Evolutionary conservation across 2,797 vertebrate genomes (phyloP).

Genomic region (Semotilus atromaculatus): DNA sequence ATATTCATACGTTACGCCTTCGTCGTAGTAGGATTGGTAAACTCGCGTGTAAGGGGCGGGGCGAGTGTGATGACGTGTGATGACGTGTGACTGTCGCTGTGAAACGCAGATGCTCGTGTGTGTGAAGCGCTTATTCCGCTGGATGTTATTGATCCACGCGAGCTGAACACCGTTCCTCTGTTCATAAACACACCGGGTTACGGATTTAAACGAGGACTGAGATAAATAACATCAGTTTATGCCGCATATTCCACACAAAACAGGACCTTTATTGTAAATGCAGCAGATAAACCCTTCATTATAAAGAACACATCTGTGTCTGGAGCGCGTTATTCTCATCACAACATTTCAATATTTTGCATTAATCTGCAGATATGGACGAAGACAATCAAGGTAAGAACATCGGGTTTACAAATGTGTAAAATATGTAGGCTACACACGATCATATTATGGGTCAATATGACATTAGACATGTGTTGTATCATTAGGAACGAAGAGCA

Average conservation of each 20-base stretch:
- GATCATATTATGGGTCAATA: neutral
- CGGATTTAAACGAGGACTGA: slow-evolving; percentile 7
- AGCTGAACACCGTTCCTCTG: slow-evolving; percentile 4
- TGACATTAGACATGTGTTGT: neutral
- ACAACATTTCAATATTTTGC: slow-evolving; percentile 46
- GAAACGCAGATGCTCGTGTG: slow-evolving; percentile 56
- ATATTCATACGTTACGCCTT: slow-evolving; percentile 55
- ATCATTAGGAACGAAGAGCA: neutral
- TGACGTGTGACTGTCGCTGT: slow-evolving; percentile 62
- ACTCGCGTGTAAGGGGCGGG: slow-evolving; percentile 51
- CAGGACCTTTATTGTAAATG: slow-evolving; percentile 64
- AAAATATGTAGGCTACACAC: neutral
- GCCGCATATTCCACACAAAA: slow-evolving; percentile 57
- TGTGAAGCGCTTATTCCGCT: slow-evolving; percentile 21
- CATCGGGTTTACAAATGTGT: slow-evolving; percentile 2
- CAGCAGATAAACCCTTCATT: slow-evolving; percentile 61
- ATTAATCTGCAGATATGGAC: slow-evolving; percentile 70
- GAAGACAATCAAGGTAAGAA: slow-evolving; percentile 80
- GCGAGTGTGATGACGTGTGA: slow-evolving; percentile 60
- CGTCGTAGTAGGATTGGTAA: slow-evolving; percentile 60
- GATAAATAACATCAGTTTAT: slow-evolving; percentile 50
- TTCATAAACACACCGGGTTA: neutral
- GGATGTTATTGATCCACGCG: slow-evolving; percentile 38
- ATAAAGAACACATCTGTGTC: slow-evolving; percentile 42
- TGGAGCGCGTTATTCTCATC: slow-evolving; percentile 13